A percentile compares a stretch with the other conserved stretches of the same genome.
Evolutionary conservation across 2,113 vertebrate species (phyloP).

Genomic region (Platycercus adscitus): DNA sequence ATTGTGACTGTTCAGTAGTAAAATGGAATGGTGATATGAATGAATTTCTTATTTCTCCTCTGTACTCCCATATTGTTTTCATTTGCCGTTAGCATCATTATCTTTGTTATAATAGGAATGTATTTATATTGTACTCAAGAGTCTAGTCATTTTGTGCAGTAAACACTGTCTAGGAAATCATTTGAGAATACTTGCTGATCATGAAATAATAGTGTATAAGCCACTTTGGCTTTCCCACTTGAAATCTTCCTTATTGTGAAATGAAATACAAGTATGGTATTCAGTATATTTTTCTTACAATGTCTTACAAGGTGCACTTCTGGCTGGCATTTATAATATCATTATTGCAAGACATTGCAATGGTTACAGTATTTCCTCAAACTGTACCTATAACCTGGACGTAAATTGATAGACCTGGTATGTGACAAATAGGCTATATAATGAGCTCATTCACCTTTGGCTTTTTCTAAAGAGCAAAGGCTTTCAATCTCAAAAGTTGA

Average conservation of each 20-base stretch:
- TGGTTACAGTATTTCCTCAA: not conserved
- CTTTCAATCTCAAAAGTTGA: not conserved
- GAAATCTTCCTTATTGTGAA: slow-evolving; percentile 2
- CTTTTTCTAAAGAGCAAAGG: not conserved
- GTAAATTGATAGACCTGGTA: not conserved
- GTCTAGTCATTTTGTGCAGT: not conserved
- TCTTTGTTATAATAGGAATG: not conserved
- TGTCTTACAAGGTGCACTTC: not conserved
- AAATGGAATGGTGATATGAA: not conserved
- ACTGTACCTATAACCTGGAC: not conserved
- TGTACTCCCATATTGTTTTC: not conserved
- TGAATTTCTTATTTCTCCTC: not conserved
- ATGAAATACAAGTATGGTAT: not conserved
- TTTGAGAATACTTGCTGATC: not conserved
- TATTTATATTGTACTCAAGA: slow-evolving; percentile 13
- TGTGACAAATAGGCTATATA: not conserved
- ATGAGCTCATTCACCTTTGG: not conserved
- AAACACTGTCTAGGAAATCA: slow-evolving; percentile 22
- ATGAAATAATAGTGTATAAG: not conserved
- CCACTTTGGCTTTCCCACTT: not conserved
- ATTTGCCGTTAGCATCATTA: not conserved
- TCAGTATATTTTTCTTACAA: not conserved
- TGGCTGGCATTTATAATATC: not conserved
- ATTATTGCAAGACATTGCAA: not conserved
- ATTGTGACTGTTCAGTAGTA: not conserved